Conservation (phyloP, 2,888 invertebrate species). For the Apamea epomidion region DNA sequence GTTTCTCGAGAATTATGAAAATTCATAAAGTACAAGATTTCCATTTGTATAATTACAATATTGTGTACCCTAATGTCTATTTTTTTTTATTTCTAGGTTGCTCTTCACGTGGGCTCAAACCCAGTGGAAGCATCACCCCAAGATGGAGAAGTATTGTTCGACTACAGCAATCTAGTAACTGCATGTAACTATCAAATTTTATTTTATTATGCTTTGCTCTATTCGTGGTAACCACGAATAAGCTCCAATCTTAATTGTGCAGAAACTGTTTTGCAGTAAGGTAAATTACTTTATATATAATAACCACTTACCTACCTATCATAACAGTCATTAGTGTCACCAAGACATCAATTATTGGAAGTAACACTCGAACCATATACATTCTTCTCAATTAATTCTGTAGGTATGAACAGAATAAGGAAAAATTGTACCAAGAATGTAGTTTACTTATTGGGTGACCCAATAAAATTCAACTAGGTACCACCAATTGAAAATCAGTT, state of each 20-base stretch:
- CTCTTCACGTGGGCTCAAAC: neutral
- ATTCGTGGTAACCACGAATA: neutral
- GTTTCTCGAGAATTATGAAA: neutral
- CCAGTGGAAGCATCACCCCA: neutral
- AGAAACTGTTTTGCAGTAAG: neutral
- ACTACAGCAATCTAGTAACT: neutral
- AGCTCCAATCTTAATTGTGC: neutral
- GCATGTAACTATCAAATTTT: constrained; percentile 19
- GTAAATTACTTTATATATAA: too few species aligned
- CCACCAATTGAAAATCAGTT: neutral
- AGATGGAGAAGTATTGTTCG: neutral
- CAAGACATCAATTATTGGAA: neutral
- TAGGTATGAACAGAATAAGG: too few species aligned
- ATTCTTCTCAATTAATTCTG: neutral
- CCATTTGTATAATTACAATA: neutral
- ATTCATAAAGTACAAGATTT: neutral
- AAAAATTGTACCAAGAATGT: neutral
- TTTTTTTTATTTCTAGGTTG: constrained; percentile 5
- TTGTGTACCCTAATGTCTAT: neutral
- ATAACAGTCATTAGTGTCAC: too few species aligned
- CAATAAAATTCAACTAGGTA: neutral
- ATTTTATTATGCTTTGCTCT: too few species aligned
- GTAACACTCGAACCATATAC: neutral
- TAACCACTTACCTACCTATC: neutral
- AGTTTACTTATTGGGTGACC: neutral